Evolutionary conservation across 1,140 invertebrate genomes (phyloP).

Genomic region (Hydropsyche tenuis): DNA sequence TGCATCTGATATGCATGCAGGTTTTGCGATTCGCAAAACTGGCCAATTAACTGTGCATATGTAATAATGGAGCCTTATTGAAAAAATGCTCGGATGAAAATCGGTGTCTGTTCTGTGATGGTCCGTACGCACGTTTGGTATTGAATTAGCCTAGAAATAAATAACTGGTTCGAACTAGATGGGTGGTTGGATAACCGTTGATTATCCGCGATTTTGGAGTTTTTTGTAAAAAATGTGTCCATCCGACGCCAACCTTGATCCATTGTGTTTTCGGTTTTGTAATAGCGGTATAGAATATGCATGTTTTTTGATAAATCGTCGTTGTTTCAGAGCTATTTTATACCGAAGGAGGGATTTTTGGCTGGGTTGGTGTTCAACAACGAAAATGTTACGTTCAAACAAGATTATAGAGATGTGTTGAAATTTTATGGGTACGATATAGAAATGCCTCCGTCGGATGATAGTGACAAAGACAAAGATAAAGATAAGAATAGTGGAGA

Average conservation of each 20-base stretch:
- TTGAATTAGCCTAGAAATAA: constrained; percentile 34
- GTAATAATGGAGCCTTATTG: no score
- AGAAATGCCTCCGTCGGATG: constrained; percentile 53
- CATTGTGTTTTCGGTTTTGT: constrained; percentile 18
- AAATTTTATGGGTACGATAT: constrained; percentile 81
- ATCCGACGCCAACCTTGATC: constrained; percentile 3
- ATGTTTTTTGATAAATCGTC: constrained; percentile 11
- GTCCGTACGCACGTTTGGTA: not conserved
- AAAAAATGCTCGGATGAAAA: not conserved
- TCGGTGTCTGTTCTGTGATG: not conserved
- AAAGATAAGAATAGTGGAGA: not conserved
- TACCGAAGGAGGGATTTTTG: constrained; percentile 78
- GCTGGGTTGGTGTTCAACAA: constrained; percentile 78
- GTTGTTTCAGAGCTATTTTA: constrained; percentile 77
- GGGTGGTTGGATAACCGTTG: constrained; percentile 34
- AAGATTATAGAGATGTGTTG: constrained; percentile 72
- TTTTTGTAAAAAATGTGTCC: not conserved
- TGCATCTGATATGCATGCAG: not conserved
- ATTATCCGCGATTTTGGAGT: constrained; percentile 39
- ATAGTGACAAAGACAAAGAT: not conserved
- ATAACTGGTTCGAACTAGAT: constrained; percentile 23
- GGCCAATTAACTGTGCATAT: not conserved
- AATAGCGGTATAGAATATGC: constrained; percentile 4
- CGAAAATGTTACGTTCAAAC: constrained; percentile 73
- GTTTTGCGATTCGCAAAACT: not conserved